phyloP scores from a whole-genome alignment of 2,888 invertebrate genomes.

The Mimachlamys varia region DNA sequence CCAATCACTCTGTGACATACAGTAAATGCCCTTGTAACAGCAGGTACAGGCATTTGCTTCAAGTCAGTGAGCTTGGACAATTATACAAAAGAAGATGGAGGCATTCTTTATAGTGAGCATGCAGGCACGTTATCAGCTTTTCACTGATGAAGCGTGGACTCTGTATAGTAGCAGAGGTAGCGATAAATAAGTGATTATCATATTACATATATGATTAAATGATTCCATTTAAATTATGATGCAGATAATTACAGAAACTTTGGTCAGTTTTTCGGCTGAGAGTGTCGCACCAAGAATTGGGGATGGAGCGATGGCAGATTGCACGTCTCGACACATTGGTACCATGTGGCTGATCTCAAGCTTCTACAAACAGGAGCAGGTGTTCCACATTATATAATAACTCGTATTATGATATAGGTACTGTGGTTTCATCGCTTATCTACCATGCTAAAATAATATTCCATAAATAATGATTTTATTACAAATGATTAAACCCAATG shows the following conservation, averaged over 20 bases:
- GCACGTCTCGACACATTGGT: neutral
- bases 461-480: too few species aligned
- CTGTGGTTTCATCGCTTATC: too few species aligned
- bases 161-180: neutral
- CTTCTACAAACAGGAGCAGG: neutral
- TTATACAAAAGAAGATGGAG: too few species aligned
- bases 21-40: too few species aligned
- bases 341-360: conserved; percentile 13
- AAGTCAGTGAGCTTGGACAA: too few species aligned
- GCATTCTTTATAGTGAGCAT: too few species aligned
- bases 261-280: neutral
- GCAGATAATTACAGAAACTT: conserved; percentile 2
- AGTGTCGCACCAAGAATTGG: neutral
- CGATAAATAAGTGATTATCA: too few species aligned
- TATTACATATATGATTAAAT: neutral
- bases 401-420: too few species aligned
- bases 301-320: neutral
- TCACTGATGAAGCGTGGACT: neutral
- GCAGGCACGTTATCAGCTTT: neutral
- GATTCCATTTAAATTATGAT: neutral
- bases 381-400: neutral
- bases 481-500: too few species aligned
- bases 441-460: too few species aligned
- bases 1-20: too few species aligned
- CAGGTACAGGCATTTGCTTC: too few species aligned